Conservation (phyloP, 2,888 invertebrate genomes). For the Dioctria linearis region DNA sequence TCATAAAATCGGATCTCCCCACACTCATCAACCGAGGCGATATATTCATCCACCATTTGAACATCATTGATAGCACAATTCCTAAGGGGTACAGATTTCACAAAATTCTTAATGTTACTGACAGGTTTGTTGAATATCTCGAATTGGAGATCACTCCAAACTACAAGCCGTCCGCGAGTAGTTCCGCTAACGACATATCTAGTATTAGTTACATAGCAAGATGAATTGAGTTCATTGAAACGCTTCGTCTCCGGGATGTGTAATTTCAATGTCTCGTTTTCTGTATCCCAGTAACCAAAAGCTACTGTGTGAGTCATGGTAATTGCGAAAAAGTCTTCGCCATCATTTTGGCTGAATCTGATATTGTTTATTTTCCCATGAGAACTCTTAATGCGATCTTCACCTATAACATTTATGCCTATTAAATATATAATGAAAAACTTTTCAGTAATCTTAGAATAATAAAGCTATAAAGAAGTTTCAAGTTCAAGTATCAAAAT, state of each 20-base stretch:
- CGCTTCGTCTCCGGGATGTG: constrained; percentile 57
- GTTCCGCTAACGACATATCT: constrained; percentile 73
- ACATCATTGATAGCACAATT: constrained; percentile 72
- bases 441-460: constrained; percentile 21
- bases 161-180: constrained; percentile 71
- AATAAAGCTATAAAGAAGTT: constrained; percentile 38
- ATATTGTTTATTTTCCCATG: constrained; percentile 54
- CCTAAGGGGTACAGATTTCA: constrained; percentile 55
- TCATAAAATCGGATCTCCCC: constrained; percentile 77
- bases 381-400: too few relatives aligned
- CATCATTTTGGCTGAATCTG: constrained; percentile 52
- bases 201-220: constrained; percentile 72
- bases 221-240: constrained; percentile 60
- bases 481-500: neutral
- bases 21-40: constrained; percentile 73
- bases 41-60: constrained; percentile 73
- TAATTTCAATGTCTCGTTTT: constrained; percentile 61
- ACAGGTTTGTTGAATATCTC: constrained; percentile 53
- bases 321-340: constrained; percentile 55
- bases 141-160: constrained; percentile 71
- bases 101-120: constrained; percentile 51
- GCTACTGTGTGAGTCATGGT: constrained; percentile 54
- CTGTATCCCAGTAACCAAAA: constrained; percentile 54
- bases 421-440: too few relatives aligned
- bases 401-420: too few relatives aligned